Percentiles rank a stretch among this genome's conserved stretches.
These are phyloP conservation scores for Melinaea menophilus DNA, from an alignment of 2,888 invertebrate genomes.

Conservation along the genomic window DNA sequence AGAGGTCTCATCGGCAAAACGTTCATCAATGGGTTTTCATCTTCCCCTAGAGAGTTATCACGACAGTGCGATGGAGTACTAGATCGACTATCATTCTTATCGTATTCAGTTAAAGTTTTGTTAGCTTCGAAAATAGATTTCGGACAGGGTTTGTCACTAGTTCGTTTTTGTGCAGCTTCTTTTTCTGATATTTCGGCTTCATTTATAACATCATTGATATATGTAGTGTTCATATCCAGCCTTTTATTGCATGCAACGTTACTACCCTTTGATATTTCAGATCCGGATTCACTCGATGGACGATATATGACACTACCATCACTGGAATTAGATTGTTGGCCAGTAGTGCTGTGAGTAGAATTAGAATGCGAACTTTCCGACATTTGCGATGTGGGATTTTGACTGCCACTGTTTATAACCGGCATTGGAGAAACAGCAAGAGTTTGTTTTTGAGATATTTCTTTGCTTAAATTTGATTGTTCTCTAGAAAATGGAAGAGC, in stretches of 20 bases:
- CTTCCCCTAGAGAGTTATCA: constrained; percentile 78
- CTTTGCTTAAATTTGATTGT: constrained; percentile 74
- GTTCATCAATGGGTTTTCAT: constrained; percentile 85
- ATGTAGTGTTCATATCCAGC: constrained; percentile 72
- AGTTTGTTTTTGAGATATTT: constrained; percentile 71
- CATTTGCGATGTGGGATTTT: constrained; percentile 72
- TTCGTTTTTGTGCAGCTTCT: constrained; percentile 63
- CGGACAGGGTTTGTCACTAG: constrained; percentile 46
- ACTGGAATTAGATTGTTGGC: constrained; percentile 83
- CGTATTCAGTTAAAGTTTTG: constrained; percentile 55
- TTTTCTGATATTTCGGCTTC: constrained; percentile 75
- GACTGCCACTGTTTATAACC: constrained; percentile 58
- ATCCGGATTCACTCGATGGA: constrained; percentile 84
- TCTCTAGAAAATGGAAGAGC: constrained; percentile 71
- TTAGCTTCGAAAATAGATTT: constrained; percentile 59
- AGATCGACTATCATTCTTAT: constrained; percentile 61
- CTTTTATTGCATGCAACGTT: constrained; percentile 72
- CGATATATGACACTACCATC: constrained; percentile 86
- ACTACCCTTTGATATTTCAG: constrained; percentile 75
- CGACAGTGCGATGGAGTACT: constrained; percentile 74
- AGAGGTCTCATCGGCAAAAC: constrained; percentile 96
- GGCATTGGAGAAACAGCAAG: constrained; percentile 88
- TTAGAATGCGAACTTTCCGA: constrained; percentile 82
- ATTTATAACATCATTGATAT: constrained; percentile 73
- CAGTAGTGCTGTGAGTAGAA: constrained; percentile 80